Evolutionary conservation across 2,888 invertebrate genomes (phyloP).

Genomic region (Imbricaverruca yamaguchii): DNA sequence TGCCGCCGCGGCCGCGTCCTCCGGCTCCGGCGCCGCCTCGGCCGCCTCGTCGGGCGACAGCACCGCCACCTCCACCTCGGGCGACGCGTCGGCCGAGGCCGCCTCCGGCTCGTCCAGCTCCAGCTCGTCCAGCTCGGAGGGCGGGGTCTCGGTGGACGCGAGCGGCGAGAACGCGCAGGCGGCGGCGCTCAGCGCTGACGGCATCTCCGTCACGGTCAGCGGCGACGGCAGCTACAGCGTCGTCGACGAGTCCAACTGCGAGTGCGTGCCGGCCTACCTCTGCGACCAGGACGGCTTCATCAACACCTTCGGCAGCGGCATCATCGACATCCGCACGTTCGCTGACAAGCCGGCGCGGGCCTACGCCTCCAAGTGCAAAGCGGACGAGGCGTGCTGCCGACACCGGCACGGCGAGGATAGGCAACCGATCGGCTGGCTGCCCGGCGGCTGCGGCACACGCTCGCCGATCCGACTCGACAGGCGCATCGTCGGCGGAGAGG

Average conservation of each 20-base stretch:
- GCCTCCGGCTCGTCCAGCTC: not conserved
- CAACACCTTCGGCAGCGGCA: constrained; percentile 59
- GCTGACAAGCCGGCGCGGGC: not conserved
- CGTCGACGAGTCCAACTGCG: constrained; percentile 43
- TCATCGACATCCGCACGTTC: constrained; percentile 64
- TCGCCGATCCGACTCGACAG: not conserved
- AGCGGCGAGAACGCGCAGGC: constrained; percentile 1
- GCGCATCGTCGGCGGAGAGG: constrained; percentile 8
- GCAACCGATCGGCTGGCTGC: not conserved
- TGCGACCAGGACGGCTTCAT: constrained; percentile 55
- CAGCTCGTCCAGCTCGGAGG: not conserved
- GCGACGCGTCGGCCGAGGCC: not conserved
- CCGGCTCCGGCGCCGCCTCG: not conserved
- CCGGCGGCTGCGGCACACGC: not conserved
- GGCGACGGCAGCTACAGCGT: not conserved
- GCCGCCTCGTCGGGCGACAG: not conserved
- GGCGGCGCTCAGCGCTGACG: not conserved
- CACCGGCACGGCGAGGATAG: not conserved
- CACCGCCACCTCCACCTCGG: not conserved
- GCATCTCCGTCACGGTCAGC: not conserved
- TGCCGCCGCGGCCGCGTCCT: not conserved
- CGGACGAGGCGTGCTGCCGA: not conserved
- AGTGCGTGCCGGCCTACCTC: constrained; percentile 68
- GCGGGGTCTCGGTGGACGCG: not conserved
- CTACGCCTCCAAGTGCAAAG: not conserved